Conservation (phyloP, 2,113 vertebrate species). For the Thermophis baileyi region DNA sequence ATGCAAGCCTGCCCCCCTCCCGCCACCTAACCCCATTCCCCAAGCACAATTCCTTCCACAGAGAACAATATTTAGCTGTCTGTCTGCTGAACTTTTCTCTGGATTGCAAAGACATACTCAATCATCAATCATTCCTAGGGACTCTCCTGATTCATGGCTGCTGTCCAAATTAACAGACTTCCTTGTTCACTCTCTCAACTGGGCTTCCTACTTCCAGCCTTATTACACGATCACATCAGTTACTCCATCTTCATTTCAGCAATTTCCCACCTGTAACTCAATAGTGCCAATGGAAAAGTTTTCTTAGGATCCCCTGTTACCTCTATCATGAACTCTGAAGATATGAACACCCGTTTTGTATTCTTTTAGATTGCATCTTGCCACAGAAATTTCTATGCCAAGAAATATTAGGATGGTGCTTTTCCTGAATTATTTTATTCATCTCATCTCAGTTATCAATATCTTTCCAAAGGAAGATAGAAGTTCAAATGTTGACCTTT, state of each 20-base stretch:
- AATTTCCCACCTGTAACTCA: constrained; percentile 5
- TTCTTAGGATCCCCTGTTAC: neutral
- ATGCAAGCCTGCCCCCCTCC: accelerated
- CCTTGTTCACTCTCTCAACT: constrained; percentile 11
- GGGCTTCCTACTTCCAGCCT: constrained; percentile 2
- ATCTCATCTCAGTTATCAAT: neutral
- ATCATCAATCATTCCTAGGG: constrained; percentile 12
- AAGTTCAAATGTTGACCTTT: neutral
- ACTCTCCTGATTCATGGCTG: constrained; percentile 27
- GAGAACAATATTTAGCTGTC: constrained; percentile 20
- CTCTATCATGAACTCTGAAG: neutral
- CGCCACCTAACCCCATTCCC: neutral
- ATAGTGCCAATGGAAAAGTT: neutral
- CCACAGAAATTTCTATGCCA: neutral
- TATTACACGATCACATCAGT: constrained; percentile 16
- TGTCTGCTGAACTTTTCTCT: constrained; percentile 1
- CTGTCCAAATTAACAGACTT: constrained; percentile 26
- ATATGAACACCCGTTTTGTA: neutral
- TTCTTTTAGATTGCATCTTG: neutral
- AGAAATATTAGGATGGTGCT: neutral
- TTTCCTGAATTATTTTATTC: neutral
- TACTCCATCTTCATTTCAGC: neutral
- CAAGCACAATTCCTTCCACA: neutral
- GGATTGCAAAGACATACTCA: neutral
- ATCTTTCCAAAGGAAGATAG: neutral